Evolutionary conservation across 1,140 invertebrate species (phyloP).

Genomic region (Bradysia coprophila): DNA sequence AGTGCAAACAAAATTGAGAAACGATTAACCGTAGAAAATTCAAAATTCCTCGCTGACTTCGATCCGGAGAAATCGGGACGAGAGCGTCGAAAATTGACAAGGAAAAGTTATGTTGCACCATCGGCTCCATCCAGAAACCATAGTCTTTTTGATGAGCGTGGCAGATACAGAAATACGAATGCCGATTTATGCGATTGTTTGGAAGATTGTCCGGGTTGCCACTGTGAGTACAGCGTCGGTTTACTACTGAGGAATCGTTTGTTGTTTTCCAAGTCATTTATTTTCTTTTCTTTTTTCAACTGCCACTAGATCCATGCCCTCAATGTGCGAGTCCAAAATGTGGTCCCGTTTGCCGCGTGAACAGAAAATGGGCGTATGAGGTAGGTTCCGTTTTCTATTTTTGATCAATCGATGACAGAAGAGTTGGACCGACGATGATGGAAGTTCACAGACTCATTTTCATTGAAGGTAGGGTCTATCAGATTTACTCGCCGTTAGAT

Average conservation of each 20-base stretch:
- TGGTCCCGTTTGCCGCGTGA: not conserved
- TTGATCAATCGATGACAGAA: no score
- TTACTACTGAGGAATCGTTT: not conserved
- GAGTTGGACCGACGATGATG: no score
- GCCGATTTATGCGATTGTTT: conserved; percentile 3
- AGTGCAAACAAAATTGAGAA: no score
- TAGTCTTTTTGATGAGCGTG: conserved; percentile 3
- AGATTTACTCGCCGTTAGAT: no score
- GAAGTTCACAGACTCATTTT: no score
- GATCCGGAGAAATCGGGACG: conserved; percentile 14
- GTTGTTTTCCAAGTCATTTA: no score
- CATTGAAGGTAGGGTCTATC: no score
- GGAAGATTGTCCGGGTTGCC: conserved; percentile 1
- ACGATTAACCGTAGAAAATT: not conserved
- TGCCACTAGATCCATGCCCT: not conserved
- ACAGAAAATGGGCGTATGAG: conserved; percentile 4
- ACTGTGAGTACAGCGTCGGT: not conserved
- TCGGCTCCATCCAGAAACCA: not conserved
- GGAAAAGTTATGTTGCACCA: conserved; percentile 7
- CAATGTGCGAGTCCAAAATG: not conserved
- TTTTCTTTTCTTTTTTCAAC: no score
- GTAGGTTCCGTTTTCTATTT: no score
- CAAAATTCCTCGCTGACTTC: conserved; percentile 12
- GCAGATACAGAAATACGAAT: not conserved
- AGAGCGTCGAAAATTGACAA: conserved; percentile 10